Evolutionary conservation across 2,113 vertebrate species (phyloP), one percentile per base, ranked within the genome.

Genomic region (Rissa tridactyla): DNA sequence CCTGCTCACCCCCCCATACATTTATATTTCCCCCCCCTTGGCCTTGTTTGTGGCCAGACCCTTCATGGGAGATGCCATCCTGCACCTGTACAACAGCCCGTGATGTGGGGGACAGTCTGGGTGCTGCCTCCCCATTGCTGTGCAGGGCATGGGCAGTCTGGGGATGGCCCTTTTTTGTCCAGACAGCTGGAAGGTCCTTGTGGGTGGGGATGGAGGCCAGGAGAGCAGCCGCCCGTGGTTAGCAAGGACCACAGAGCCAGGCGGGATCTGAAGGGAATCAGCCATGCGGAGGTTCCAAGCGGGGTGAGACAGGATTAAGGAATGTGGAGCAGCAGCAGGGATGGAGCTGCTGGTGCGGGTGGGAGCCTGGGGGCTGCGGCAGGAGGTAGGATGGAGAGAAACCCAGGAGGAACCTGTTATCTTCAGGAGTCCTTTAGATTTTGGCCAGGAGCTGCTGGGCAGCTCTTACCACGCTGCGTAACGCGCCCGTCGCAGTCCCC

Each of bases 1-100:
- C 16, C 57, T 0, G 1, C 13, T 71, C 22, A 25, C 15, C 34
- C 12, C 29, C 2, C 21, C 21, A 3, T 5, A 2, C 15, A 4
- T 42, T 65, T 22, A 3, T 5, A 8, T 7, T 76, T 54, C 61
- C 26, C 40, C 36, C 27, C 18, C 18, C 46, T 82, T 29, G 34
- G 30, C 7, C 19, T 34, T 36, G 13, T 6, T 68, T 29, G 62
- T 44, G 61, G 61, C 18, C 61, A 51, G 36, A 15, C 1, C 19
- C 54, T 46, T 15, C 21, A 12, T 2, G 36, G 49, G 36, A 57
- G 29, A 22, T 18, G 62, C 47, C 88, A 84, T 19, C n/a, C 73
- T 60, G 38, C 9, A 7, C 10, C 22, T 8, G 2, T 25, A 0
- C 15, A 19, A 2, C 4, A n/a, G 19, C 69, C 68, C 5, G 4